Base-by-base conservation (phyloP, 2,113 vertebrate species). In the Mobula hypostoma region DNA sequence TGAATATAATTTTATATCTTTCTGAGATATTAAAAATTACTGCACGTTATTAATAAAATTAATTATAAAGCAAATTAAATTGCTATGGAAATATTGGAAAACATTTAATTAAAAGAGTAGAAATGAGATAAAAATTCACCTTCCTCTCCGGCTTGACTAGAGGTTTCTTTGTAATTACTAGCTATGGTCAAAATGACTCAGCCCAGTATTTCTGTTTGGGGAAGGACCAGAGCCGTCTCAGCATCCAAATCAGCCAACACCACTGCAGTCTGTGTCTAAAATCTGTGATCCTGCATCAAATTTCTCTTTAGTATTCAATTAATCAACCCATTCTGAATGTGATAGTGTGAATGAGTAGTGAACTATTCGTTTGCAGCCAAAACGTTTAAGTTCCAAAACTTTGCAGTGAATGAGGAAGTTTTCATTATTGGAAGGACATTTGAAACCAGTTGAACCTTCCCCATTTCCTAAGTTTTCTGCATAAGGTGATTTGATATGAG, bases 201-300 rank as follows among this genome's bases (percentile, higher is more conserved):
- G 40, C 79, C 29, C 8, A 48, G 70, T 92, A 12, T 93, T 48
- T 36, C 7, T 36, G 36, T 94, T 79, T 95, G 94, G 80, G 56
- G 94, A 94, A 95, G 76, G 32, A n/a, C 58, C 93, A 77, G 88
- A 80, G 80, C 29, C 94, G 95, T 95, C 95, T 95, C 95, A 96
- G 94, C 27, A 24, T 93, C 82, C 15, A 94, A 15, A 68, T 94
- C 92, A 90, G 70, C 72, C 94, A 94, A 94, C 95, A 94, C 95
- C 95, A 61, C 87, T 94, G 94, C 95, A 94, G 95, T 95, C 36
- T 36, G 63, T 85, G n/a, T 74, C 95, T 94, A 82, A 0, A 14
- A 92, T 95, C 21, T 79, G 76, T 66, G 96, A 96, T 96, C 94
- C n/a, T 94, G 90, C 95, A 94, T 95, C 96, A 94, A 95, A 95